Evolutionary conservation across 2,797 vertebrate genomes (phyloP).

Genomic region (Onychomys arenicola): DNA sequence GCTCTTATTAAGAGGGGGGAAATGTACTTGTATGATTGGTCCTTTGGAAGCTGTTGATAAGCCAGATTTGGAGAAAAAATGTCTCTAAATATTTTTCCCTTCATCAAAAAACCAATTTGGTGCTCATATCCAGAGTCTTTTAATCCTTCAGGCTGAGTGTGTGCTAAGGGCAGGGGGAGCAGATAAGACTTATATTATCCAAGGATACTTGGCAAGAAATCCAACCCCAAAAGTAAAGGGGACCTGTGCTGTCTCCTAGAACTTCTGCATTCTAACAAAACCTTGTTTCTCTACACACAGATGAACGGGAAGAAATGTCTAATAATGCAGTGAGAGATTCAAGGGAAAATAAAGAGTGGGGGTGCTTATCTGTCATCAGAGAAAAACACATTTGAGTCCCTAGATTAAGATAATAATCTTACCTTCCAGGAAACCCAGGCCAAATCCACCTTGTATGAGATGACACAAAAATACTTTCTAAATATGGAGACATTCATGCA

Average conservation of each 20-base stretch:
- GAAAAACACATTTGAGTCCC: neutral
- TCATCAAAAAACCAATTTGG: neutral
- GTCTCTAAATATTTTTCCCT: neutral
- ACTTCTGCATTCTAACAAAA: neutral
- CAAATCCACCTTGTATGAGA: neutral
- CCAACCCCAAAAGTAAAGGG: neutral
- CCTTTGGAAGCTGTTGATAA: constrained; percentile 16
- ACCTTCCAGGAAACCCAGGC: neutral
- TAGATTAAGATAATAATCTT: neutral
- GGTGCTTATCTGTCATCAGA: neutral
- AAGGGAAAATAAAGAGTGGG: neutral
- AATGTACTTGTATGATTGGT: neutral
- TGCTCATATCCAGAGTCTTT: neutral
- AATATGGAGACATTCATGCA: neutral
- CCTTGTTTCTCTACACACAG: neutral
- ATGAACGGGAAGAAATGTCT: neutral
- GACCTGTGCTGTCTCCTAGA: neutral
- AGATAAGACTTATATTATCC: neutral
- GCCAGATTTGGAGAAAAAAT: neutral
- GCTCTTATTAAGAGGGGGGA: neutral
- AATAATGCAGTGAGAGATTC: neutral
- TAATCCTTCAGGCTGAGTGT: neutral
- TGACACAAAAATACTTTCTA: neutral
- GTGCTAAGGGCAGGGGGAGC: neutral
- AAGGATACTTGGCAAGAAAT: neutral